Evolutionary conservation across 2,113 vertebrate species (phyloP).

Genomic region (Neodon shergylaensis): DNA sequence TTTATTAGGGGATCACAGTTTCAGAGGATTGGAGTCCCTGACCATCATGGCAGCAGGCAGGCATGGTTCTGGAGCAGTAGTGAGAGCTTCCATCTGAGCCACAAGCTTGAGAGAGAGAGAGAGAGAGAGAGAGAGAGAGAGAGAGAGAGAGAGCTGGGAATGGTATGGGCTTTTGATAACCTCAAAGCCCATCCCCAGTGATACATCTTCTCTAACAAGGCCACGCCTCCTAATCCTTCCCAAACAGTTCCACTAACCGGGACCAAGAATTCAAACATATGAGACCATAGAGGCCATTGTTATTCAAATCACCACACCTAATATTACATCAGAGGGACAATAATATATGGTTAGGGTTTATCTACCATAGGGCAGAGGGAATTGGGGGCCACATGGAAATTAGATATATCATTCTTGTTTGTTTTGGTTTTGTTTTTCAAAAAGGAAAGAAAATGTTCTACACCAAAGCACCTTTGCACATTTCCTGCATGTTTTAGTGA

Average conservation of each 20-base stretch:
- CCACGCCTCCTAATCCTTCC: not conserved
- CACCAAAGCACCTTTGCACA: not conserved
- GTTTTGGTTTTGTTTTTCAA: not conserved
- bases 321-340: not conserved
- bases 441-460: not conserved
- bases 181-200: not conserved
- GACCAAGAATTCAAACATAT: not conserved
- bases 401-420: not conserved
- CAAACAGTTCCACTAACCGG: not conserved
- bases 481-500: not conserved
- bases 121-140: not conserved
- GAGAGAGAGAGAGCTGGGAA: not conserved
- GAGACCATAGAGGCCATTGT: too few relatives aligned
- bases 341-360: not conserved
- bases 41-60: not conserved
- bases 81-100: not conserved
- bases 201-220: not conserved
- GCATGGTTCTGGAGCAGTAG: not conserved
- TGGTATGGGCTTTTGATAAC: not conserved
- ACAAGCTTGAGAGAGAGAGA: not conserved
- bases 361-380: rapidly evolving
- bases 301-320: not conserved
- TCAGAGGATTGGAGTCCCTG: not conserved
- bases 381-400: not conserved
- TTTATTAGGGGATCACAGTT: not conserved